These are phyloP conservation scores for Micromesistius poutassou DNA, from an alignment of 2,797 vertebrate genomes.

Conservation along the genomic window DNA sequence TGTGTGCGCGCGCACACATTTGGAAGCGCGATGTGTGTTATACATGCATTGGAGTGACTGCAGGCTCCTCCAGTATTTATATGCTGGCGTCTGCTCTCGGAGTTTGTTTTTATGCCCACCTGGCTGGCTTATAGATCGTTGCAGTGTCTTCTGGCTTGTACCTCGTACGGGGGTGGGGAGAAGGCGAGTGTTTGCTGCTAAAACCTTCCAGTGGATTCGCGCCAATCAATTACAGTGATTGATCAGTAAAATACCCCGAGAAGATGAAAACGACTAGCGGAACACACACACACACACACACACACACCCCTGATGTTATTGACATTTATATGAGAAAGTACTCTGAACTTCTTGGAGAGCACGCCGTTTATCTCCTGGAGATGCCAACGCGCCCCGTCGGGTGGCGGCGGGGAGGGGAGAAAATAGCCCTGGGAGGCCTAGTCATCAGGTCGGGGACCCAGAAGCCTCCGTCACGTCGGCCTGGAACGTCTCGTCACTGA, in stretches of 20 bases:
- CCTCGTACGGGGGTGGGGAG: constrained; percentile 36
- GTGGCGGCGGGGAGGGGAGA: not conserved
- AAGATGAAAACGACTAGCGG: constrained; percentile 37
- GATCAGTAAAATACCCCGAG: constrained; percentile 57
- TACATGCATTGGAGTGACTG: constrained; percentile 30
- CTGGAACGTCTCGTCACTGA: constrained; percentile 39
- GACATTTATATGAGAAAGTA: constrained; percentile 63
- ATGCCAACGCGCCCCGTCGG: not conserved
- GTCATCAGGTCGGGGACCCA: not conserved
- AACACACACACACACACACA: not conserved
- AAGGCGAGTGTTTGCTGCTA: constrained; percentile 32
- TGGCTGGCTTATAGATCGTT: constrained; percentile 19
- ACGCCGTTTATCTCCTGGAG: constrained; percentile 53
- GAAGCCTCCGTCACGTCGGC: constrained; percentile 32
- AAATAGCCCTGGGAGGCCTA: not conserved
- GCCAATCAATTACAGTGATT: constrained; percentile 65
- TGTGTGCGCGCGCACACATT: constrained; percentile 8
- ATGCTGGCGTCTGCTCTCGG: constrained; percentile 21
- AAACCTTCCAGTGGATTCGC: constrained; percentile 49
- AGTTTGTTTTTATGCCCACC: constrained; percentile 20
- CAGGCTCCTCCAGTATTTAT: constrained; percentile 10
- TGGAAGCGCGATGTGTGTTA: constrained; percentile 12
- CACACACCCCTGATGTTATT: constrained; percentile 49
- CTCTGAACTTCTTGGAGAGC: constrained; percentile 54
- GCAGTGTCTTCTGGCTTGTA: constrained; percentile 31